phyloP scores from a whole-genome alignment of 1,140 invertebrate species.

The Bombus affinis region DNA sequence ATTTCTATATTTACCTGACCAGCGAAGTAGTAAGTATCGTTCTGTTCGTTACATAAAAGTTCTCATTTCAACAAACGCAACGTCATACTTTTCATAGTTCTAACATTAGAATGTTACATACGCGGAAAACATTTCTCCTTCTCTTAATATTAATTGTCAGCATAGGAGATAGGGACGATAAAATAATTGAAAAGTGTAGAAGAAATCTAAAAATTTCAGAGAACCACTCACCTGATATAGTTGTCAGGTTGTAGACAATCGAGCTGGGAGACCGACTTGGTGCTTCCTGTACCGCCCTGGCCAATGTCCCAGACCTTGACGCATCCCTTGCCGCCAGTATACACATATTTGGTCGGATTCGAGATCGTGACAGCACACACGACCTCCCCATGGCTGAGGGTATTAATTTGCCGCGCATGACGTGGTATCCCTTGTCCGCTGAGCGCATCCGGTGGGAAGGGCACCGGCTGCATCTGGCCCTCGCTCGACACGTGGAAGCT shows the following conservation, averaged over 20 bases:
- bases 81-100: too few species aligned
- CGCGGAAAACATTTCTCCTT: too few species aligned
- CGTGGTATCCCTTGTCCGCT: constrained; percentile 95
- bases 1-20: too few species aligned
- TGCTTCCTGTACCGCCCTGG: constrained; percentile 85
- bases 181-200: neutral
- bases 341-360: constrained; percentile 92
- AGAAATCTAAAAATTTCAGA: too few species aligned
- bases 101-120: too few species aligned
- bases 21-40: too few species aligned
- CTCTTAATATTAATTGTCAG: too few species aligned
- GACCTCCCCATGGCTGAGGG: constrained; percentile 91
- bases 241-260: constrained; percentile 94
- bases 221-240: constrained; percentile 93
- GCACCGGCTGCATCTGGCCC: constrained; percentile 89
- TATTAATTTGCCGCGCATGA: constrained; percentile 90
- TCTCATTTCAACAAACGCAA: too few species aligned
- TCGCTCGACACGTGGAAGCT: constrained; percentile 89
- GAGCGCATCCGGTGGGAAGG: constrained; percentile 93
- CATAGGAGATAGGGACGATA: too few species aligned
- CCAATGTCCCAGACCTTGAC: constrained; percentile 94
- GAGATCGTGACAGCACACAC: constrained; percentile 94
- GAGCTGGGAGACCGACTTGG: constrained; percentile 90
- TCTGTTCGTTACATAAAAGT: too few species aligned
- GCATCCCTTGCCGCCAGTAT: constrained; percentile 95